Evolutionary conservation across 1,140 invertebrate genomes (phyloP), one percentile per base, ranked within the genome.

Genomic region (Aphis gossypii): DNA sequence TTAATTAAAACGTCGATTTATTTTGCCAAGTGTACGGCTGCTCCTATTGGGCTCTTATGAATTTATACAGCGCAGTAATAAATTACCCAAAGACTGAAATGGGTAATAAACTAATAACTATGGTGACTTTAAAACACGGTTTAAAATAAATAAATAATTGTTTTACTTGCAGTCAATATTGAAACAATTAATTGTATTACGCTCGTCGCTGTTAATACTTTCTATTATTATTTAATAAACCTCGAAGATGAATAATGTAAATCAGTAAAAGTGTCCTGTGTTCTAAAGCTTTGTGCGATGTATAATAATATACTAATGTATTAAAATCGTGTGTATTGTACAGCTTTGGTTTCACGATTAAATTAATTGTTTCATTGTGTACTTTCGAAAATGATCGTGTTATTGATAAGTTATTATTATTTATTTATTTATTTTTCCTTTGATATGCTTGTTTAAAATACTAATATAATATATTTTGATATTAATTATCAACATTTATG

Each of bases 181-280:
- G 30, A n/a, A n/a, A 76, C 60, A 76, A n/a, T 76, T 76, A 76
- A 68, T 68, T 76, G 30, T 76, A 76, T n/a, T n/a, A 46, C 46
- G 5, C 14, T 76, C 30, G 60, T 76, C n/a, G 60, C 60, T n/a
- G 60, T n/a, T 68, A 68, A 68, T 68, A 76, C 14, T 76, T 76
- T n/a, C n/a, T 76, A 35, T 76, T n/a, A n/a, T 76, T 76, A 76
- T 76, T 76, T 76, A 76, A 76, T 76, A 76, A 76, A 35, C 60
- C 30, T n/a, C 60, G n/a, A 6, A 76, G 30, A 76, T n/a, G 30
- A 76, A n/a, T 20, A 76, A 76, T n/a, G n/a, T 76, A 76, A 76
- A 76, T 20, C 11, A n/a, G 1, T 76, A n/a, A 14, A 76, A 4
- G 30, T 76, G 14, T n/a, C n/a, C 14, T n/a, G 11, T 68, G 60